phyloP scores from a whole-genome alignment of 2,888 invertebrate genomes.

The Cheilosia variabilis region DNA sequence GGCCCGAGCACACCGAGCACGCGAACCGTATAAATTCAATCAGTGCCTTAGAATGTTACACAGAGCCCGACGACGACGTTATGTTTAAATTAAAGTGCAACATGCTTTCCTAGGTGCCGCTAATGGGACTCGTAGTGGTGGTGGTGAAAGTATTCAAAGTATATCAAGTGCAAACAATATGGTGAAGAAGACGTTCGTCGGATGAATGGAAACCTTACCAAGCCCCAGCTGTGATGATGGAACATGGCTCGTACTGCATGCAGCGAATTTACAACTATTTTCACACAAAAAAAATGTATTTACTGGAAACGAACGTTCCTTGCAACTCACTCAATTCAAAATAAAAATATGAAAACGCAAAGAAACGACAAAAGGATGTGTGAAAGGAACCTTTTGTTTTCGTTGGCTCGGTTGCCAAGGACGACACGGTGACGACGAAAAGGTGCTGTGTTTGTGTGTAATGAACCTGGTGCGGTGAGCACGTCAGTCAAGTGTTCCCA shows the following conservation, averaged over 20 bases:
- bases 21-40: conserved; percentile 67
- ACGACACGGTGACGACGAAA: conserved; percentile 38
- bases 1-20: conserved; percentile 37
- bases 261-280: conserved; percentile 5
- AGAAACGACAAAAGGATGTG: conserved; percentile 45
- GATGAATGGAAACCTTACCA: conserved; percentile 68
- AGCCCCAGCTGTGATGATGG: conserved; percentile 43
- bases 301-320: conserved; percentile 17
- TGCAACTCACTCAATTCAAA: conserved; percentile 65
- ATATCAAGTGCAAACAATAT: conserved; percentile 63
- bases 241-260: conserved; percentile 27
- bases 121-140: background rate
- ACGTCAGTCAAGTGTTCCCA: conserved; percentile 26
- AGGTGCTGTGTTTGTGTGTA: background rate
- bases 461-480: conserved; percentile 3
- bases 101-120: conserved; percentile 33
- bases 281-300: conserved; percentile 14
- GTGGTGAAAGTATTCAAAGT: conserved; percentile 54
- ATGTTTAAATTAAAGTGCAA: conserved; percentile 57
- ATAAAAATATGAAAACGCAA: conserved; percentile 2
- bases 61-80: background rate
- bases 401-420: conserved; percentile 56
- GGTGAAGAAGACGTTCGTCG: conserved; percentile 29
- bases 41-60: conserved; percentile 52
- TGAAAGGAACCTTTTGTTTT: conserved; percentile 60